Conservation (phyloP, 1,140 invertebrate species). For the Dreissena polymorpha region DNA sequence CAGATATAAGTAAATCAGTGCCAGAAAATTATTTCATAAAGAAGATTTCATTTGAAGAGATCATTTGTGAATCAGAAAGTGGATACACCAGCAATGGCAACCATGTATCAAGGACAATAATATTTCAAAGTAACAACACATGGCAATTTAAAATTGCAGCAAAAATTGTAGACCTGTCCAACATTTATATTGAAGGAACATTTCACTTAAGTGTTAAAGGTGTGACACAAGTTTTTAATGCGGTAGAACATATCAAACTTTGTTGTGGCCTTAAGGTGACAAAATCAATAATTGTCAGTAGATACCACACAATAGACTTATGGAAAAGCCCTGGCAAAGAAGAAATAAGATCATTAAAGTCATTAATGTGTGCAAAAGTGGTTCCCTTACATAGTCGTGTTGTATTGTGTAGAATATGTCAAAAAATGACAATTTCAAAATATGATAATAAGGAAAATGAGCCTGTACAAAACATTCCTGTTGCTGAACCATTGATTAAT, state of each 20-base stretch:
- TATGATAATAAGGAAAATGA: constrained; percentile 4
- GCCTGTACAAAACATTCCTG: constrained; percentile 3
- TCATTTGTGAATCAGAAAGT: constrained; percentile 28
- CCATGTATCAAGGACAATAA: constrained; percentile 6
- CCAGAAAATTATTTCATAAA: constrained; percentile 13
- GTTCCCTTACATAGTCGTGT: background rate
- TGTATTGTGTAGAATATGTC: background rate
- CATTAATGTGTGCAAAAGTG: background rate
- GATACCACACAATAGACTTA: background rate
- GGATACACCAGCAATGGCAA: constrained; percentile 15
- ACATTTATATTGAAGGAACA: constrained; percentile 16
- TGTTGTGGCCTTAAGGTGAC: background rate
- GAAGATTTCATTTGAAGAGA: background rate
- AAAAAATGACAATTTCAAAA: constrained; percentile 16
- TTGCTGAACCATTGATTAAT: background rate
- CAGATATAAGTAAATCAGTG: constrained; percentile 3
- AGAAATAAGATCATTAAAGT: background rate
- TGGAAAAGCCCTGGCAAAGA: background rate
- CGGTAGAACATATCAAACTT: constrained; percentile 16
- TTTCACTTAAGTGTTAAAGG: background rate
- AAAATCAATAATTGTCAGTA: constrained; percentile 8
- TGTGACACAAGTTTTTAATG: constrained; percentile 5
- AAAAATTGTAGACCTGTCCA: constrained; percentile 10
- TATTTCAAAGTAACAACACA: constrained; percentile 2
- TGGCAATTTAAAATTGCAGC: constrained; percentile 11